Evolutionary conservation across 2,888 invertebrate genomes (phyloP), one percentile per base, ranked within the genome.

Genomic region (Clusia tigrina): DNA sequence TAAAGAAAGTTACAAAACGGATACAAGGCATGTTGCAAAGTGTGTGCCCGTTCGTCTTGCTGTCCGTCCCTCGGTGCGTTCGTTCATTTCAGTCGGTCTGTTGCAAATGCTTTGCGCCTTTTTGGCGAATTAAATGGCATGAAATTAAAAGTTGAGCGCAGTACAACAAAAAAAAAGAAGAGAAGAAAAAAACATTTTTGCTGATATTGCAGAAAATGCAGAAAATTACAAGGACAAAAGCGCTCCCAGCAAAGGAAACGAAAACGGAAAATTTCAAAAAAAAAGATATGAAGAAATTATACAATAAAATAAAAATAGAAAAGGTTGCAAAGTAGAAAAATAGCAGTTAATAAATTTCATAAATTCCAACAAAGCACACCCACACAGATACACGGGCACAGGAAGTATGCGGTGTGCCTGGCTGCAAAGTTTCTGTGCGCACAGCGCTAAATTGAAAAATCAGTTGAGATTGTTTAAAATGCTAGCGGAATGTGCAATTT

Each of bases 61-160:
- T n/a, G n/a, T n/a, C n/a, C n/a, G n/a, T n/a, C n/a, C n/a, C n/a
- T n/a, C n/a, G n/a, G n/a, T n/a, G n/a, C n/a, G n/a, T n/a, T n/a
- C n/a, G n/a, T n/a, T n/a, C n/a, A n/a, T n/a, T n/a, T n/a, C n/a
- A n/a, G n/a, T n/a, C n/a, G n/a, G n/a, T 32, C 32, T 54, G 32
- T 54, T 54, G 54, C 54, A 54, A 54, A 54, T 69, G 56, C 67
- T 56, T 76, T 77, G 76, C 74, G 76, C 76, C 58, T 46, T 74
- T 74, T 71, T 76, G 73, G 71, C 77, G 78, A 75, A 78, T 78
- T 76, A 76, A 76, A 78, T 76, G 75, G 75, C 78, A 76, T 76
- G 78, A 76, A 76, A 76, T 76, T 78, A 76, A 76, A 77, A 76
- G 78, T 22, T n/a, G 42, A 42, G 42, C 10, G 12, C 15, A 15